Percentiles rank a stretch among this genome's conserved stretches.
These are phyloP conservation scores for Dusona sp. DNA, from an alignment of 2,888 invertebrate species.

Conservation along the genomic window DNA sequence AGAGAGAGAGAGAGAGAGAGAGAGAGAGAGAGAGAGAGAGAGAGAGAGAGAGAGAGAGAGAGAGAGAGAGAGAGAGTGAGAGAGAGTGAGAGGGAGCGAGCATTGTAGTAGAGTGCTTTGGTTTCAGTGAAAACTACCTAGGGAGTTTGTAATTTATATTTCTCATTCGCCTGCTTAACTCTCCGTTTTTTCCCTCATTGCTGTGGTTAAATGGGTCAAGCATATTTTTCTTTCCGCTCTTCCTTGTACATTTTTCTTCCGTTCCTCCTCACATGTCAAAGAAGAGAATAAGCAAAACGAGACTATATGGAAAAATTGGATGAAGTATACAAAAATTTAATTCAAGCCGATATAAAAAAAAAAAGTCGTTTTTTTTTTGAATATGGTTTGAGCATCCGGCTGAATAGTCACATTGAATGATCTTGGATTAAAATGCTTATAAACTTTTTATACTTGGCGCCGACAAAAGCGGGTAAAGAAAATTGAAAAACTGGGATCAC, in stretches of 20 bases:
- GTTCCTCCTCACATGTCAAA: not conserved
- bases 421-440: not conserved
- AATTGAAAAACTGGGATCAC: slow-evolving; percentile 14
- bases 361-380: not conserved
- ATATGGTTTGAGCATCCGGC: not conserved
- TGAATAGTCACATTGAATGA: not conserved
- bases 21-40: no score
- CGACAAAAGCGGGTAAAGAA: not conserved
- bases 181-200: slow-evolving; percentile 14
- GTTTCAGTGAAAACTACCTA: slow-evolving; percentile 19
- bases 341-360: not conserved
- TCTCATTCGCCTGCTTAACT: slow-evolving; percentile 45
- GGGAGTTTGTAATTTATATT: slow-evolving; percentile 48
- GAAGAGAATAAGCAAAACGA: slow-evolving; percentile 15
- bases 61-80: not conserved
- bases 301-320: slow-evolving; percentile 2
- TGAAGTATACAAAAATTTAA: slow-evolving; percentile 3
- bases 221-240: slow-evolving; percentile 26
- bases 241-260: not conserved
- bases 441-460: not conserved
- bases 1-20: no score
- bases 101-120: slow-evolving; percentile 20
- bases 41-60: no score
- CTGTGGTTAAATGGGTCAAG: slow-evolving; percentile 55
- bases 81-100: not conserved